phyloP scores from a whole-genome alignment of 2,888 invertebrate genomes.

The Therioaphis trifolii region DNA sequence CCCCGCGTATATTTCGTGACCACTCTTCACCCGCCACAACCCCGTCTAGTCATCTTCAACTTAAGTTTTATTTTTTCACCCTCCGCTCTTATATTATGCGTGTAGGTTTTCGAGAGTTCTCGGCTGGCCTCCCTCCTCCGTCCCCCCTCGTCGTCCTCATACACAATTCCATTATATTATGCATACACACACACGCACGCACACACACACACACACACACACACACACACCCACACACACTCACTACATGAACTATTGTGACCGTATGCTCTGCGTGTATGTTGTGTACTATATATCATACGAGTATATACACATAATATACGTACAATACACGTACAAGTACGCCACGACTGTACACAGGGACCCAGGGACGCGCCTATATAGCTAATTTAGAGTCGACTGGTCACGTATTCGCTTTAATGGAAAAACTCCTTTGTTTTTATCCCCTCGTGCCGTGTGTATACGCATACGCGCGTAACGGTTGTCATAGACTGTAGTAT shows the following conservation, averaged over 20 bases:
- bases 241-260: neutral
- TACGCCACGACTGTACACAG: neutral
- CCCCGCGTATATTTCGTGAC: slow-evolving; percentile 9
- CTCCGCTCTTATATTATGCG: neutral
- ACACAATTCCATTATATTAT: neutral
- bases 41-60: slow-evolving; percentile 26
- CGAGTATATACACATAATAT: neutral
- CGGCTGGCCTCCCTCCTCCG: neutral
- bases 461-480: neutral
- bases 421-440: slow-evolving; percentile 54
- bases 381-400: slow-evolving; percentile 55
- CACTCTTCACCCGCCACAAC: neutral
- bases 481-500: neutral
- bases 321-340: neutral
- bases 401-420: slow-evolving; percentile 53
- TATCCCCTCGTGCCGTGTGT: neutral
- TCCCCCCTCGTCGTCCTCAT: neutral
- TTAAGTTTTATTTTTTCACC: neutral
- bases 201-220: no score
- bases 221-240: neutral
- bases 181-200: neutral
- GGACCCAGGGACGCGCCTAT: slow-evolving; percentile 20
- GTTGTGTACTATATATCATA: no score
- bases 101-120: slow-evolving; percentile 40
- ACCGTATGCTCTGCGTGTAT: neutral